Evolutionary conservation across 2,888 invertebrate species (phyloP).

Genomic region (Epistrophe eligans): DNA sequence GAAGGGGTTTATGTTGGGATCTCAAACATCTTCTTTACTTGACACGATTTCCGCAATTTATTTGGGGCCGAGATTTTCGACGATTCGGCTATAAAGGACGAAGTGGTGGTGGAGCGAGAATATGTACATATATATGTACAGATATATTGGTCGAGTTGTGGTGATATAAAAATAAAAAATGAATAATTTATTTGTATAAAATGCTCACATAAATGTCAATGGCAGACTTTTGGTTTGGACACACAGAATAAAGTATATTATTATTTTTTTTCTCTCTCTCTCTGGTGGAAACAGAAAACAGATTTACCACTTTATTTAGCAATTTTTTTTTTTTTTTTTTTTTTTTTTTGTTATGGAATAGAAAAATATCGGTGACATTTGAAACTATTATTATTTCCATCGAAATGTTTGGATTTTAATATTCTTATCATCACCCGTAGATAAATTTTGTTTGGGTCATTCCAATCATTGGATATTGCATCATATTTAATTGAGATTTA

Average conservation of each 20-base stretch:
- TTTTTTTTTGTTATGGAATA: neutral
- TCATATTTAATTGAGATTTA: constrained; percentile 3
- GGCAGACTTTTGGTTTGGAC: constrained; percentile 44
- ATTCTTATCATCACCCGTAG: constrained; percentile 1
- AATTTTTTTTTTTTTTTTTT: neutral
- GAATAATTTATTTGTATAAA: constrained; percentile 67
- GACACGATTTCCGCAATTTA: constrained; percentile 67
- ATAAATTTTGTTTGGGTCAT: neutral
- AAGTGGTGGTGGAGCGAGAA: neutral
- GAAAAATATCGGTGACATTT: constrained; percentile 29
- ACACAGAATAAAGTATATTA: constrained; percentile 36
- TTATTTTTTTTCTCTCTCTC: neutral
- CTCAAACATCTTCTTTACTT: constrained; percentile 54
- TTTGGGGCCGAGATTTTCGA: constrained; percentile 63
- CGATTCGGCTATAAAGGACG: constrained; percentile 27
- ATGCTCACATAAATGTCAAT: constrained; percentile 69
- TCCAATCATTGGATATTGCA: neutral
- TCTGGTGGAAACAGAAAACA: constrained; percentile 35
- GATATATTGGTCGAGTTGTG: constrained; percentile 29
- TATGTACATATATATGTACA: too few relatives aligned
- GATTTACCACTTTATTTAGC: constrained; percentile 37
- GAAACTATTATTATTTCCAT: constrained; percentile 4
- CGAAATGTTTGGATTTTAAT: constrained; percentile 1
- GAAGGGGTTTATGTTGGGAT: neutral
- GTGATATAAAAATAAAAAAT: constrained; percentile 70